A percentile compares a stretch with the other conserved stretches of the same genome.
Evolutionary conservation across 2,113 vertebrate genomes (phyloP).

Genomic region (Agapornis roseicollis): DNA sequence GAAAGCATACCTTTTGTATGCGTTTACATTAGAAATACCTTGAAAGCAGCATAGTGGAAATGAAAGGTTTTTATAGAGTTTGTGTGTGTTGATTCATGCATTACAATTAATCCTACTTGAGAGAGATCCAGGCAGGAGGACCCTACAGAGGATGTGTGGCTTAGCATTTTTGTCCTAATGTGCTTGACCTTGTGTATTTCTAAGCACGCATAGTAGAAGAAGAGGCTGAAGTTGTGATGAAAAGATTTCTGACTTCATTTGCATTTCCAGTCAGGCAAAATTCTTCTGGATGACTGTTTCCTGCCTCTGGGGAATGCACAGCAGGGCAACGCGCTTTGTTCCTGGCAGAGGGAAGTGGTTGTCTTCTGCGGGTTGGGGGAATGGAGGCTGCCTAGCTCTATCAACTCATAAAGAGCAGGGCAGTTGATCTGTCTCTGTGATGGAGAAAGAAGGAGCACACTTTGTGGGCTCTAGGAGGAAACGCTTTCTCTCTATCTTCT

Average conservation of each 20-base stretch:
- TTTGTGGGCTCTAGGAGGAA: background rate
- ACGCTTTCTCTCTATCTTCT: background rate
- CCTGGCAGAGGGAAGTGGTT: background rate
- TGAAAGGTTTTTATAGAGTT: background rate
- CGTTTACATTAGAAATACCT: constrained; percentile 47
- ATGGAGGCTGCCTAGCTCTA: background rate
- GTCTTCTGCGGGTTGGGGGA: background rate
- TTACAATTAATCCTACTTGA: background rate
- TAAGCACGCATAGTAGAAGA: background rate
- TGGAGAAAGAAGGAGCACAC: background rate
- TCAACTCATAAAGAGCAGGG: background rate
- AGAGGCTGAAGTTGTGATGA: background rate
- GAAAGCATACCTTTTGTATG: constrained; percentile 43
- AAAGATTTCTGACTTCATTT: constrained; percentile 39
- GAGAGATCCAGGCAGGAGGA: background rate
- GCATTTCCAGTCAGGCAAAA: constrained; percentile 34
- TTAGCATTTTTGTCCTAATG: background rate
- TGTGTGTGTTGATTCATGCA: background rate
- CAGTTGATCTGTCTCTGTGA: background rate
- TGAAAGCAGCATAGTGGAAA: background rate
- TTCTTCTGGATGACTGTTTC: background rate
- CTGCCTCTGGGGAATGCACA: background rate
- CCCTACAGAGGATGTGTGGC: background rate
- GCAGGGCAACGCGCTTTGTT: accelerated
- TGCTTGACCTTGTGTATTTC: constrained; percentile 9